Evolutionary conservation across 2,888 invertebrate genomes (phyloP).

Genomic region (Suillia variegata): DNA sequence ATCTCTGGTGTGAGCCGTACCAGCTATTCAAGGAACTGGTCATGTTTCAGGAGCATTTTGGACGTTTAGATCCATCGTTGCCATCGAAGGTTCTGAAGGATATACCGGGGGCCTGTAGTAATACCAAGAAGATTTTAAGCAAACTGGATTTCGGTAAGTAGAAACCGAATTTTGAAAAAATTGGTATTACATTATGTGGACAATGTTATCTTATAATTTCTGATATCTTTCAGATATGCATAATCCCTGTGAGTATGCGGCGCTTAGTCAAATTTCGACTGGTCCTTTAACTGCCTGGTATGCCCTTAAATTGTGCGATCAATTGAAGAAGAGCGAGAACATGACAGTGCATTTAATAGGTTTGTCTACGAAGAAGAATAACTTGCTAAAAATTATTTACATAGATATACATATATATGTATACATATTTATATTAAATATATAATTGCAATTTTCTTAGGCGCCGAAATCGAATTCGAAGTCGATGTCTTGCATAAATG

Average conservation of each 20-base stretch:
- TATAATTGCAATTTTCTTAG: conserved; percentile 43
- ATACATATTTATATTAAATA: too few species aligned
- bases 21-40: conserved; percentile 68
- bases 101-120: conserved; percentile 42
- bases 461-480: conserved; percentile 76
- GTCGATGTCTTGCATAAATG: conserved; percentile 71
- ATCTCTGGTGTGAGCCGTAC: conserved; percentile 69
- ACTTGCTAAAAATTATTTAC: too few species aligned
- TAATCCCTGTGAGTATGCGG: conserved; percentile 68
- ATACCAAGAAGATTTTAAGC: conserved; percentile 47
- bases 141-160: conserved; percentile 48
- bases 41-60: conserved; percentile 66
- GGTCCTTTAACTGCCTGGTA: conserved; percentile 70
- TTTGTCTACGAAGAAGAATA: conserved; percentile 13
- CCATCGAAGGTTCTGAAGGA: conserved; percentile 63
- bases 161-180: too few species aligned
- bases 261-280: conserved; percentile 69
- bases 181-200: background rate
- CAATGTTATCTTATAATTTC: background rate
- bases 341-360: conserved; percentile 56
- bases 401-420: too few species aligned
- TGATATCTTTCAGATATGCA: conserved; percentile 40
- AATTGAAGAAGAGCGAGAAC: conserved; percentile 37
- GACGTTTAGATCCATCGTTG: conserved; percentile 66
- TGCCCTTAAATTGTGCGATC: conserved; percentile 61